These are phyloP conservation scores for Diglossa cyanea DNA, from an alignment of 2,797 vertebrate species.

Conservation along the genomic window DNA sequence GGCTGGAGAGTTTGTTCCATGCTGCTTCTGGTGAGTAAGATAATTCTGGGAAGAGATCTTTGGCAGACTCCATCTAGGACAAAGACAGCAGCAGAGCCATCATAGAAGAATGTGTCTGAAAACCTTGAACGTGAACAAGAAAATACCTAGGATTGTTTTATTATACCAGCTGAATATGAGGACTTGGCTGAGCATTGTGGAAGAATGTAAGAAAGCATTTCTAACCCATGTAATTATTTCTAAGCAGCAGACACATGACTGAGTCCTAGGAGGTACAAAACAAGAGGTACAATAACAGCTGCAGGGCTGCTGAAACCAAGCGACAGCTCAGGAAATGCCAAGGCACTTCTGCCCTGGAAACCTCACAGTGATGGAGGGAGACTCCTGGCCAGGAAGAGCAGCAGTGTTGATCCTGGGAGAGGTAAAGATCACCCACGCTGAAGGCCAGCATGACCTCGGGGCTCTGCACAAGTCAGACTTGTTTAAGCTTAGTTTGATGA, in stretches of 20 bases:
- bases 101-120: background rate
- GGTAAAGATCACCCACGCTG: constrained; percentile 7
- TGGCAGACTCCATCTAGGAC: background rate
- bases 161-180: background rate
- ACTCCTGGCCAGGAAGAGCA: background rate
- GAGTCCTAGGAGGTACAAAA: background rate
- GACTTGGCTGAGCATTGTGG: background rate
- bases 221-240: background rate
- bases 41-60: constrained; percentile 38
- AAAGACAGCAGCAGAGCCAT: background rate
- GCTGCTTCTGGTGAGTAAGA: background rate
- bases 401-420: background rate
- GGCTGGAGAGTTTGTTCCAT: constrained; percentile 22
- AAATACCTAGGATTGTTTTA: background rate
- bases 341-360: background rate
- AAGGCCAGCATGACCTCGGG: background rate
- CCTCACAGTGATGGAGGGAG: constrained; percentile 14
- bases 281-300: constrained; percentile 28
- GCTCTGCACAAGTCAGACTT: constrained; percentile 8
- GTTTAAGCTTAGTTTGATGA: background rate
- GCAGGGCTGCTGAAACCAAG: background rate
- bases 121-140: background rate
- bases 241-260: background rate
- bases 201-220: background rate
- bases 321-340: background rate